Conservation (phyloP, 1,140 invertebrate genomes). For the Lordiphosa stackelbergi region DNA sequence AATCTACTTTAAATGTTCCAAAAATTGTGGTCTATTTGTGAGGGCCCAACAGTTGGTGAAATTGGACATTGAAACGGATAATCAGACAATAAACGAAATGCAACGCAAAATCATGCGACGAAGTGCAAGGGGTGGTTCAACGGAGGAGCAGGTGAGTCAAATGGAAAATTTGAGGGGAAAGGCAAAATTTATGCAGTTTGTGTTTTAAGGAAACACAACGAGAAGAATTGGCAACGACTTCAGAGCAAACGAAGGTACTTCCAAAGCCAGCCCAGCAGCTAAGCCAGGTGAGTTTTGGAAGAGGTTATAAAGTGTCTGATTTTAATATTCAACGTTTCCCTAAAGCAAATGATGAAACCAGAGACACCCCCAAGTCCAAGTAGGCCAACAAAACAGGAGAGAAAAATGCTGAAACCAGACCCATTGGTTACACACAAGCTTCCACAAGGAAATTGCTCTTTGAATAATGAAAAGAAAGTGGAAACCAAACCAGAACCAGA, state of each 20-base stretch:
- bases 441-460: too few relatives aligned
- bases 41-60: conserved; percentile 84
- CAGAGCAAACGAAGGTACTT: too few relatives aligned
- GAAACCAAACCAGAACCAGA: too few relatives aligned
- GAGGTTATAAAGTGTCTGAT: neutral
- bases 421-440: too few relatives aligned
- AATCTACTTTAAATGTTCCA: conserved; percentile 89
- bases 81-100: conserved; percentile 37
- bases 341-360: too few relatives aligned
- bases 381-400: too few relatives aligned
- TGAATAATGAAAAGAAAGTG: too few relatives aligned
- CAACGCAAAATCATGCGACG: conserved; percentile 34
- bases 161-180: too few relatives aligned
- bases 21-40: conserved; percentile 92
- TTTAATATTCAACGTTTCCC: neutral
- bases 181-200: too few relatives aligned
- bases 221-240: neutral
- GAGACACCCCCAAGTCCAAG: too few relatives aligned
- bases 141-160: conserved; percentile 47
- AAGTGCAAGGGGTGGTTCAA: conserved; percentile 23
- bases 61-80: conserved; percentile 78
- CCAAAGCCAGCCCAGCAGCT: conserved; percentile 21
- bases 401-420: too few relatives aligned
- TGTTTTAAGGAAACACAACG: too few relatives aligned
- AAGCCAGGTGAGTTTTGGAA: conserved; percentile 25